Conservation (phyloP, 2,797 vertebrate genomes). For the Melopsittacus undulatus region DNA sequence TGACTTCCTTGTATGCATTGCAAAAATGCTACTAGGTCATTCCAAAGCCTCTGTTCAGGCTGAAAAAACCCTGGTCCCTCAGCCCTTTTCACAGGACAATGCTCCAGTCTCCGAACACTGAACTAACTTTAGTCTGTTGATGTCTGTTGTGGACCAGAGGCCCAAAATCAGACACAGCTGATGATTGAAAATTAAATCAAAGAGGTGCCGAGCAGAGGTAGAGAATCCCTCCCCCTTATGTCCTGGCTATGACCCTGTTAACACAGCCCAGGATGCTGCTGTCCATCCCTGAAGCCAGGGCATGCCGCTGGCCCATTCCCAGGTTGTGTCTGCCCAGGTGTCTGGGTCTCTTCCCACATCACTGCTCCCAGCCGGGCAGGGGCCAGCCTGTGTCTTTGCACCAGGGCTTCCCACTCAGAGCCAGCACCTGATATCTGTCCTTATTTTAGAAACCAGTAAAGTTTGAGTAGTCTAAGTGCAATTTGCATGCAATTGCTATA, state of each 20-base stretch:
- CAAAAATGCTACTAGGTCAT: not conserved
- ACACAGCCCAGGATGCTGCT: not conserved
- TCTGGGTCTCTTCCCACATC: not conserved
- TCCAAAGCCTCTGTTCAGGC: not conserved
- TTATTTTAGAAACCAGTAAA: not conserved
- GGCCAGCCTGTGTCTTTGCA: not conserved
- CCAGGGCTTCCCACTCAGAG: not conserved
- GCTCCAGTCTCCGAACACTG: not conserved
- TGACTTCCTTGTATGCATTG: accelerated
- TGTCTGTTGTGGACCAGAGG: not conserved
- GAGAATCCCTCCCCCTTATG: not conserved
- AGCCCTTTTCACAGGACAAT: not conserved
- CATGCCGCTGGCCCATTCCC: not conserved
- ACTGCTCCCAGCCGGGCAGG: not conserved
- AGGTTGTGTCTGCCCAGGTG: no score
- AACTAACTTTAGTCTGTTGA: not conserved
- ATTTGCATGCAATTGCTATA: not conserved
- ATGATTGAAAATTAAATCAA: not conserved
- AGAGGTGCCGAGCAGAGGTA: not conserved
- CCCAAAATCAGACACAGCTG: not conserved
- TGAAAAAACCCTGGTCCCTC: not conserved
- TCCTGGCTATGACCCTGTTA: not conserved
- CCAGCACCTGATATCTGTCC: not conserved
- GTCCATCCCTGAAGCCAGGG: not conserved
- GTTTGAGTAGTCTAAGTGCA: not conserved